Evolutionary conservation across 2,797 vertebrate genomes (phyloP), one percentile per base, ranked within the genome.

Genomic region (Pseudopleuronectes americanus): DNA sequence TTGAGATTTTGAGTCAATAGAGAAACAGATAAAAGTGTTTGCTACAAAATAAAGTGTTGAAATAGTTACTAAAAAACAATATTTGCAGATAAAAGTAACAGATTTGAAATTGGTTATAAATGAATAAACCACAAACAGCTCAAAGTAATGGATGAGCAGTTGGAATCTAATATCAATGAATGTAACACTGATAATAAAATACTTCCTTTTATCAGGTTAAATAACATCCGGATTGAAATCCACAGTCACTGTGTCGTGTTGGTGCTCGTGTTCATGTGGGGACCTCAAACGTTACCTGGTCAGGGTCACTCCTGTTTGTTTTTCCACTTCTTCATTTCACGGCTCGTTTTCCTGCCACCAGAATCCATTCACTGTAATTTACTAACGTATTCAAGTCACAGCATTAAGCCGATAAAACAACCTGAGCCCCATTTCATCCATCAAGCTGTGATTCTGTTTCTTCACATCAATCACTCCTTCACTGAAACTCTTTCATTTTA

Each of bases 381-480:
- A 9, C 24, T 76, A 60, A n/a, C n/a, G 12, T 28, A 21, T 57
- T 22, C 62, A 81, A 61, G 23, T 21, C 49, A 6, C 31, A 22
- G 66, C 41, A 64, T 14, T 6, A 0, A 65, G 55, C 22, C 24
- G 4, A 60, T n/a, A 47, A 58, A 64, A 52, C 31, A n/a, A 54
- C 59, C 68, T 4, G 24, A 57, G 36, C 57, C n/a, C 8, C 26
- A 60, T 14, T 54, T 38, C 51, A 58, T 72, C 49, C 63, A 63
- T 67, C 61, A 67, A 65, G 53, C 33, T 76, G 51, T 13, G 22
- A 33, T 64, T 68, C 51, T 23, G 31, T 33, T 62, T 21, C 23
- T 2, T 60, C 24, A 4, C 16, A 21, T 21, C n/a, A 31, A 47
- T 58, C 24, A 12, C 28, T 57, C 47, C 22, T 61, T 59, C 23